Evolutionary conservation across 2,888 invertebrate genomes (phyloP), one percentile per base, ranked within the genome.

Genomic region (Hanleya hanleyi): DNA sequence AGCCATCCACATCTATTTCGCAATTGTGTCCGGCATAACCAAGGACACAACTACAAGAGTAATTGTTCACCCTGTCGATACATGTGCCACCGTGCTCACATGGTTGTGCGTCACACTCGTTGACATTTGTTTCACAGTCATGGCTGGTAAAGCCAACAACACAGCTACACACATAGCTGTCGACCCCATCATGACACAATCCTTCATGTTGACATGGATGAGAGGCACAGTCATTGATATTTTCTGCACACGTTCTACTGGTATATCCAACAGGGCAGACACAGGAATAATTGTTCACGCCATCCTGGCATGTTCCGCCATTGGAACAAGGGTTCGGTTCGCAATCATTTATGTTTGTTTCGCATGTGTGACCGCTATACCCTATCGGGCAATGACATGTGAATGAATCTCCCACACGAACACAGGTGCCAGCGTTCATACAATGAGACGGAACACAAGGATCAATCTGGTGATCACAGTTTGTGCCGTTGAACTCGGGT

Each of bases 1-100:
- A 98, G 91, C 97, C 97, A 92, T 98, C 94, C 64, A 96, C 95
- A 88, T 97, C 84, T 5, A 51, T 74, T 36, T 88, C 81, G 89
- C 97, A 97, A 90, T 95, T 94, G 84, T 94, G 94, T 12, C 95
- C 95, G 0, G 64, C 70, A 73, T 78, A 89, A 15, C 87, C 87
- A 1, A 77, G n/a, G 5, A 70, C 35, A 74, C 89, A 89, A 6
- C 57, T 65, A 71, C 86, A 89, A 36, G 36, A 75, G 76, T 81
- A 86, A 47, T 81, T 70, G 95, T 84, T 95, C 94, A 57, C 68
- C 5, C 78, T 78, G 1, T 50, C 68, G 36, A 26, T 50, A 51
- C 71, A 71, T 7, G 70, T 69, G 47, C 37, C 75, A 50, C 71
- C 68, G 41, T 75, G 71, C 26, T 50, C 38, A 50, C 75, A 75